Base-by-base conservation (phyloP, 2,888 invertebrate species). In the Ferrisia virgata region DNA sequence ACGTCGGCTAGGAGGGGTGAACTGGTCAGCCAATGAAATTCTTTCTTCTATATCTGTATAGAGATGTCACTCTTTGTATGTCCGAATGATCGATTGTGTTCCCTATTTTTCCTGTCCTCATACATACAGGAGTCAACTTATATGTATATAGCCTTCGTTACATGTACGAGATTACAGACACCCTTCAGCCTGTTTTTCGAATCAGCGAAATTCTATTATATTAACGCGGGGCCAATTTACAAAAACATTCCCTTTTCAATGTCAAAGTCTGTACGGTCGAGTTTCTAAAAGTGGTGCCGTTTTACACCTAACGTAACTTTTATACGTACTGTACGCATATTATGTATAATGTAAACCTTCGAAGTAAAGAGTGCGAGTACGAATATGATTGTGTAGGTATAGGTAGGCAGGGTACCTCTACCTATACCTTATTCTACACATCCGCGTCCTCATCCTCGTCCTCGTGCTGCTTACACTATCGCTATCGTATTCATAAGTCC, bases 11-110 rank as follows among this genome's bases (percentile, higher is more conserved):
- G 58, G 84, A 84, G 84, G 84, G 84, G 84, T 40, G 69, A 79
- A 69, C 43, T 64, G 79, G 84, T 84, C 84, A 84, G 33, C 84
- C 84, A 84, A 84, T 84, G 58, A 84, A 79, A 80, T 64, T 79
- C 69, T 36, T 84, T 84, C 84, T 79, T 79, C 40, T 58, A 80
- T 69, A 79, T 84, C 79, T 80, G 79, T 84, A 84, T 84, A 58
- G 80, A 84, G 84, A 84, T 84, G 84, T 84, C 84, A 84, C 80
- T 69, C 64, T 69, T 79, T 69, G 79, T 79, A 64, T 84, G 84
- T 79, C 84, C 84, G 64, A 84, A 84, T 84, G 84, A 84, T 84
- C 84, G 84, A 84, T 84, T 79, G 69, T 79, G 83, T 78, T 79
- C 64, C 36, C 15, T 82, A 64, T 82, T 82, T 64, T 76, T 83